Conservation (phyloP, 2,797 vertebrate species). For the Carcharodon carcharias region DNA sequence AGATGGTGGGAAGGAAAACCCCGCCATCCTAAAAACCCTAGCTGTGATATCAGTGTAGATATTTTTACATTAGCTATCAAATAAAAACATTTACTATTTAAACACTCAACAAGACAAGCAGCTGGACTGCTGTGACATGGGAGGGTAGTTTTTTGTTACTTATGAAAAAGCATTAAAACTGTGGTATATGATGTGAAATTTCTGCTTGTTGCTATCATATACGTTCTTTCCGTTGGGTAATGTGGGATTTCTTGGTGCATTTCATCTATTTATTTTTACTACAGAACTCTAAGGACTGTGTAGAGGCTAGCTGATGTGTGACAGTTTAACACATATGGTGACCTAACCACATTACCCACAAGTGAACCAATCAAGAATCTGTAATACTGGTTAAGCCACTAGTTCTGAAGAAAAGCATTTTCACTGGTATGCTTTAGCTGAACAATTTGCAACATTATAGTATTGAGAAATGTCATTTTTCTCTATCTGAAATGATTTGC, state of each 20-base stretch:
- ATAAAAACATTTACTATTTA: background rate
- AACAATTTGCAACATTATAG: background rate
- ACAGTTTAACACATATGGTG: background rate
- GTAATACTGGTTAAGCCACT: background rate
- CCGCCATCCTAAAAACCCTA: background rate
- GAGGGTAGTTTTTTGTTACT: background rate
- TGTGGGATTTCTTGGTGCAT: background rate
- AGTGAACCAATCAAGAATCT: background rate
- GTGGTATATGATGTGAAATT: background rate
- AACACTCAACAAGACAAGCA: background rate
- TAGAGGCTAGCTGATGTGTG: background rate
- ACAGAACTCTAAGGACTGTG: background rate
- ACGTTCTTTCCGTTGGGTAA: background rate
- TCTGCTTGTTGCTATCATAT: background rate
- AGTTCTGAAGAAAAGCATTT: background rate
- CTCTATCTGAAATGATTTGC: background rate
- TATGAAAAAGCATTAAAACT: background rate
- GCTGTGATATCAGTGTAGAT: background rate
- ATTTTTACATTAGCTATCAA: background rate
- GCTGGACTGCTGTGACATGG: background rate
- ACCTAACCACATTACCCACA: background rate
- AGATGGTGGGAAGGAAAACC: too few relatives aligned
- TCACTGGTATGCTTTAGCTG: background rate
- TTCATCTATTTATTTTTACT: slow-evolving; percentile 16
- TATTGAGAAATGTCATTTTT: slow-evolving; percentile 3